Base-by-base conservation (phyloP, 2,888 invertebrate species). In the Monochamus alternatus region DNA sequence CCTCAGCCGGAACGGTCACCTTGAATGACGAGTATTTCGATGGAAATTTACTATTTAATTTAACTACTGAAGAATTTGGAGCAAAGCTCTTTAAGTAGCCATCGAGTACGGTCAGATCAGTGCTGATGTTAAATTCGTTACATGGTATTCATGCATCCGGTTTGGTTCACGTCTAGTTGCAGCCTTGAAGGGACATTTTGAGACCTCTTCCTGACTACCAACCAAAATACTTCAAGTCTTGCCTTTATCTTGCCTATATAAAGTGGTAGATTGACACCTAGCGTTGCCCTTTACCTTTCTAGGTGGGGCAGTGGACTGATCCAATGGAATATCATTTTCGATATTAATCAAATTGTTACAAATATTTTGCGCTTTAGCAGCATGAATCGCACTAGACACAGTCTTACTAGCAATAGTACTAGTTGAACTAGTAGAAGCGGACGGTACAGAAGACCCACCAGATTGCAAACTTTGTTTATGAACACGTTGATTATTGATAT, bases 11-110 rank as follows among this genome's bases (percentile, higher is more conserved):
- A 58, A 58, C 30, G 3, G 12, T 2, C 30, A 58, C 58, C 8
- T 58, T 58, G 14, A 58, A 58, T 7, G 58, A 58, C 3, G 58
- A 58, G 30, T 58, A 58, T n/a, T n/a, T n/a, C 9, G 58, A 58
- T 58, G n/a, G n/a, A n/a, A n/a, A 5, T 30, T 14, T 58, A 14
- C 58, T 58, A 8, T 22, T 14, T n/a, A 58, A n/a, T 14, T 58
- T 14, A 14, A 58, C 22, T 3, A 58, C 58, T 5, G 58, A 7
- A 5, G 30, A 3, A 14, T 58, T 58, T 9, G 58, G 58, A 8
- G 58, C 2, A 30, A 58, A 58, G 14, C 58, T n/a, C 8, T 58
- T 58, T 30, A 58, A 30, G 14, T 58, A 58, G 30, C 14, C 14
- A 2, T 58, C 58, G 8, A 58, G 58, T 3, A 14, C 58, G 8